A percentile compares a stretch with the other conserved stretches of the same genome.
phyloP scores from a whole-genome alignment of 2,113 vertebrate genomes.

The Phaetusa simplex region DNA sequence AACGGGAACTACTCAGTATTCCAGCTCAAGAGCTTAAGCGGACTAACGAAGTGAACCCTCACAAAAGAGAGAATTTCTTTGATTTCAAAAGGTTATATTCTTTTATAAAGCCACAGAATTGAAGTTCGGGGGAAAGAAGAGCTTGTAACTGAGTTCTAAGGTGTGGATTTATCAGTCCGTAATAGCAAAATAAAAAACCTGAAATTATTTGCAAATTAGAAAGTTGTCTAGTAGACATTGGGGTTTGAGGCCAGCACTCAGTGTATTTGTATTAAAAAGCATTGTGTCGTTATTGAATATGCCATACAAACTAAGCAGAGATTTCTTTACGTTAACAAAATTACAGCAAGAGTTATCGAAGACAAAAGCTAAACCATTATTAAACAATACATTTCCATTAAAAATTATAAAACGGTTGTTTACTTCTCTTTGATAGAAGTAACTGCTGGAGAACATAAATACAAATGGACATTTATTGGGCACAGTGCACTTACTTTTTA shows the following conservation, averaged over 20 bases:
- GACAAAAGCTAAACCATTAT: constrained; percentile 2
- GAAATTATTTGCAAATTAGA: background rate
- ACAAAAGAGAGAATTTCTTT: background rate
- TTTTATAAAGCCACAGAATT: background rate
- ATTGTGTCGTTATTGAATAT: background rate
- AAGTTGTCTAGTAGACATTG: background rate
- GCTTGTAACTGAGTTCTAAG: background rate
- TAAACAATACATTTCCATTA: constrained; percentile 22
- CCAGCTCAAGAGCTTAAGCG: background rate
- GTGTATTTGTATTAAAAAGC: background rate
- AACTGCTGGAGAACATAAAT: background rate
- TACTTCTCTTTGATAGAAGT: background rate
- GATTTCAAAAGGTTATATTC: background rate
- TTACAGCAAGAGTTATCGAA: background rate
- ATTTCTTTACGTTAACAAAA: background rate
- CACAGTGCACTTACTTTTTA: background rate
- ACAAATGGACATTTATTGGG: constrained; percentile 13
- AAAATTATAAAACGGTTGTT: background rate
- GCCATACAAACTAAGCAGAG: background rate
- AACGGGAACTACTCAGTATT: background rate
- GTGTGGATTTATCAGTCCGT: background rate
- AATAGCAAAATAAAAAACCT: background rate
- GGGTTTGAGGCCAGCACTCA: background rate
- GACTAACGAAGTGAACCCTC: background rate
- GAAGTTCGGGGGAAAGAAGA: background rate